Percentiles rank a stretch among this genome's conserved stretches.
phyloP scores from a whole-genome alignment of 2,797 vertebrate genomes.

The Amphiprion clarkii region DNA sequence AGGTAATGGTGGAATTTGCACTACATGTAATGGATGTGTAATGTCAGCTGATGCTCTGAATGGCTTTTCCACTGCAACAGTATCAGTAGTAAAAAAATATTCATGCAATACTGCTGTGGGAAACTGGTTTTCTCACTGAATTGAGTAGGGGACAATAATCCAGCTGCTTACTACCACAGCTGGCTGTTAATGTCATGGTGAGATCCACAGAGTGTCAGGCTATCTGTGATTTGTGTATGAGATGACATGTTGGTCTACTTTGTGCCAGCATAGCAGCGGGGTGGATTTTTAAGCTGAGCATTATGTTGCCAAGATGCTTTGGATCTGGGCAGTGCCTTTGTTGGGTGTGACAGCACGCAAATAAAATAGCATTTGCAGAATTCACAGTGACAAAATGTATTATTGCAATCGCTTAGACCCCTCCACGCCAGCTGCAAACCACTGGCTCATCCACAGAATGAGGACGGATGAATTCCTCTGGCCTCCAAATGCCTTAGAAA shows the following conservation, averaged over 20 bases:
- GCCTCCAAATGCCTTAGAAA: conserved; percentile 34
- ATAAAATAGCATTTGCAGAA: conserved; percentile 36
- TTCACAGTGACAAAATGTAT: conserved; percentile 35
- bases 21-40: background rate
- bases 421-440: conserved; percentile 40
- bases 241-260: conserved; percentile 41
- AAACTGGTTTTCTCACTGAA: conserved; percentile 6
- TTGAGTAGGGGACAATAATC: background rate
- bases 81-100: background rate
- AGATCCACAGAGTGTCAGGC: conserved; percentile 22
- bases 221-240: conserved; percentile 41
- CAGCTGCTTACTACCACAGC: conserved; percentile 30
- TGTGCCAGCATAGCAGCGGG: conserved; percentile 40
- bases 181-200: conserved; percentile 34
- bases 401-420: conserved; percentile 28
- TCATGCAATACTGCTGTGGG: background rate
- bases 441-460: conserved; percentile 21
- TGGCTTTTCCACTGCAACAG: background rate
- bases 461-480: conserved; percentile 18
- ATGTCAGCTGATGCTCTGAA: background rate
- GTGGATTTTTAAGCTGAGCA: conserved; percentile 41
- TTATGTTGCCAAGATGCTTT: conserved; percentile 51
- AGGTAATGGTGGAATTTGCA: background rate
- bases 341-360: conserved; percentile 31
- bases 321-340: conserved; percentile 26